These are phyloP conservation scores for Chaenogobius annularis DNA, from an alignment of 2,113 vertebrate genomes.

Conservation along the genomic window DNA sequence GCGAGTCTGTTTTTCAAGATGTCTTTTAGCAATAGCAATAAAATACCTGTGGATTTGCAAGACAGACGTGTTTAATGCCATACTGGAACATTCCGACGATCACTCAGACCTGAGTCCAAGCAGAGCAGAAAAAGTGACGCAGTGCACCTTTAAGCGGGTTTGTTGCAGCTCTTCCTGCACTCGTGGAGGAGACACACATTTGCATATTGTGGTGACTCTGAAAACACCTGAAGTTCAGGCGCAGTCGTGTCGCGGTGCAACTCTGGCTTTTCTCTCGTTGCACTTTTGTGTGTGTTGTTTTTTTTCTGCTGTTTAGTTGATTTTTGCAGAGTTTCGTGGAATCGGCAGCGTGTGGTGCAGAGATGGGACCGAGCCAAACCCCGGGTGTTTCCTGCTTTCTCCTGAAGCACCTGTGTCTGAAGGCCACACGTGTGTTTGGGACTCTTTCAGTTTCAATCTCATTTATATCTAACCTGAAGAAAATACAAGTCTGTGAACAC, in stretches of 20 bases:
- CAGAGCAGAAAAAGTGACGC: too few relatives aligned
- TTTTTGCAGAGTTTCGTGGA: conserved; percentile 57
- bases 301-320: conserved; percentile 16
- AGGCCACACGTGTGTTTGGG: neutral
- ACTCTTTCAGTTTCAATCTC: neutral
- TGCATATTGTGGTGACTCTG: neutral
- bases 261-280: conserved; percentile 10
- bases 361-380: conserved; percentile 69
- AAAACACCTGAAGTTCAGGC: neutral
- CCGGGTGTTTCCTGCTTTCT: conserved; percentile 61
- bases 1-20: too few relatives aligned
- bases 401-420: neutral
- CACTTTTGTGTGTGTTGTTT: conserved; percentile 13
- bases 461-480: neutral
- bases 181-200: neutral
- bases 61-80: too few relatives aligned
- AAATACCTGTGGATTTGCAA: too few relatives aligned
- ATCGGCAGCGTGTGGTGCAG: conserved; percentile 59
- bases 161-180: too few relatives aligned
- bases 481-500: neutral
- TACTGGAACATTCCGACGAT: too few relatives aligned
- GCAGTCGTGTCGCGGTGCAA: neutral
- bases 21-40: too few relatives aligned
- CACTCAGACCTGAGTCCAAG: too few relatives aligned
- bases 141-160: neutral